Evolutionary conservation across 2,113 vertebrate genomes (phyloP).

Genomic region (Stictonetta naevosa): DNA sequence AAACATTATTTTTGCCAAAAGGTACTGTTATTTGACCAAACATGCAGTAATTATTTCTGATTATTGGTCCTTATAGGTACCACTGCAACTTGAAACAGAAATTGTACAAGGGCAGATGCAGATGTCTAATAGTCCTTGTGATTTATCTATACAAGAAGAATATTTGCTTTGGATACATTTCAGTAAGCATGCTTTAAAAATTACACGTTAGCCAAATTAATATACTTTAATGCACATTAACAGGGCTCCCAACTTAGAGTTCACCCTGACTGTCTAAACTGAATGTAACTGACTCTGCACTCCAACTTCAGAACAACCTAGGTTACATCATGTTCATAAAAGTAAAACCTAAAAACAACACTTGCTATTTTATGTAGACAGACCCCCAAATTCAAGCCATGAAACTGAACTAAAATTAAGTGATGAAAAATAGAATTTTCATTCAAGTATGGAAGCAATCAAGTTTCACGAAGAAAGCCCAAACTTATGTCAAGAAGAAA

Average conservation of each 20-base stretch:
- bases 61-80: not conserved
- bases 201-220: not conserved
- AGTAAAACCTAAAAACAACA: not conserved
- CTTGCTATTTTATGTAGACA: not conserved
- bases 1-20: not conserved
- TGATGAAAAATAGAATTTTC: constrained; percentile 11
- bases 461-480: not conserved
- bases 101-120: not conserved
- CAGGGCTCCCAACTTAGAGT: not conserved
- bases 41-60: not conserved
- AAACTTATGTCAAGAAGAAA: not conserved
- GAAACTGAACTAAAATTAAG: not conserved
- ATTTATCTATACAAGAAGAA: not conserved
- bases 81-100: not conserved
- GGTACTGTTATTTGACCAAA: not conserved
- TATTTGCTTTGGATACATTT: not conserved
- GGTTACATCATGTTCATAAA: not conserved
- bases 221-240: not conserved
- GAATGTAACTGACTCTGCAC: not conserved
- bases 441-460: not conserved
- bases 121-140: not conserved
- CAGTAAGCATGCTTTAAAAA: not conserved
- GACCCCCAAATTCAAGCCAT: not conserved
- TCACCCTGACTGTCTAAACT: not conserved
- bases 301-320: not conserved